phyloP scores from a whole-genome alignment of 2,113 vertebrate genomes.

The Phalacrocorax carbo region DNA sequence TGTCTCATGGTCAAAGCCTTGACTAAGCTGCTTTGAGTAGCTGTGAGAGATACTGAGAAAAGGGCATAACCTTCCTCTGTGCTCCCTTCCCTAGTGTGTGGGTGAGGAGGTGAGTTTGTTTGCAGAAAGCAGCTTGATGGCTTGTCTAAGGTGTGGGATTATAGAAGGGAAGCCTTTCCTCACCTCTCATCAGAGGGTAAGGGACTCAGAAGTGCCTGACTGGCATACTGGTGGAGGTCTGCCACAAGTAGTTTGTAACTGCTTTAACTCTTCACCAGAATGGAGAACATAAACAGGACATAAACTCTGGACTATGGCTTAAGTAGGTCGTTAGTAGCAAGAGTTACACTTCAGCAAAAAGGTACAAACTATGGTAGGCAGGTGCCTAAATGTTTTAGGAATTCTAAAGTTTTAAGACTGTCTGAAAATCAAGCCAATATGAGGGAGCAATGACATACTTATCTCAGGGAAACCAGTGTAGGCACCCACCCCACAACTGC shows the following conservation, averaged over 20 bases:
- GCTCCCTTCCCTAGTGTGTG: not conserved
- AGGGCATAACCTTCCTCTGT: not conserved
- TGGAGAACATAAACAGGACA: not conserved
- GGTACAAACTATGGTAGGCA: not conserved
- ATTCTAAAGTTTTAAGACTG: not conserved
- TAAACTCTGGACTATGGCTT: not conserved
- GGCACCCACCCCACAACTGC: not conserved
- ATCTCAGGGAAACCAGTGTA: not conserved
- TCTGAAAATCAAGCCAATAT: not conserved
- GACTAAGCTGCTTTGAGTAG: not conserved
- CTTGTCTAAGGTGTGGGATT: not conserved
- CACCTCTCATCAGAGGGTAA: rapidly evolving
- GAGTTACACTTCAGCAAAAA: not conserved
- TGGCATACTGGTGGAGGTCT: rapidly evolving
- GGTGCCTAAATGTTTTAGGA: not conserved
- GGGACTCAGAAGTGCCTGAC: not conserved
- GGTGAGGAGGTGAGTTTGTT: not conserved
- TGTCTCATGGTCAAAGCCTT: not conserved
- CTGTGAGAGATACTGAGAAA: not conserved
- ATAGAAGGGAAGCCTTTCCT: not conserved
- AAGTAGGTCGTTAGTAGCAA: not conserved
- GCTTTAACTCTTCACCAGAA: not conserved
- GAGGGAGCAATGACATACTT: not conserved
- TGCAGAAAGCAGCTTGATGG: not conserved
- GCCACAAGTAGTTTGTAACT: not conserved